Evolutionary conservation across 2,113 vertebrate genomes (phyloP).

Genomic region (Willisornis vidua): DNA sequence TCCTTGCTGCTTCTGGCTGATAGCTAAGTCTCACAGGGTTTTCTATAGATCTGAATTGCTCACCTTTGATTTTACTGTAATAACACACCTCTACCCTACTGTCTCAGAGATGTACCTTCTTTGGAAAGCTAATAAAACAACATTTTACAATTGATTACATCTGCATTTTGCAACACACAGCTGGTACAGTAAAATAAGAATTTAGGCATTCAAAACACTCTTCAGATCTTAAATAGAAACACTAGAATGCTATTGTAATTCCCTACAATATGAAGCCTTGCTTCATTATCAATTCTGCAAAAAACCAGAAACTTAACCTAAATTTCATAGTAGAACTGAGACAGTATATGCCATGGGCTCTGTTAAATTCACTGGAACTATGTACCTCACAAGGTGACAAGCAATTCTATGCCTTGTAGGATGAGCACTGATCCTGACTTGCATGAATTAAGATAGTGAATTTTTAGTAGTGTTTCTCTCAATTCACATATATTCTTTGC

Average conservation of each 20-base stretch:
- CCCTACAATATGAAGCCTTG: neutral
- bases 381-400: neutral
- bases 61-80: no score
- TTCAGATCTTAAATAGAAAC: neutral
- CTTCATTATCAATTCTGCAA: neutral
- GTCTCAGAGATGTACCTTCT: neutral
- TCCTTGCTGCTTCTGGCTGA: no score
- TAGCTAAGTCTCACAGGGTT: no score
- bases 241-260: neutral
- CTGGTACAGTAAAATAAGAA: no score
- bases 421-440: neutral
- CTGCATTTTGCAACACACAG: no score
- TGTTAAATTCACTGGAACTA: neutral
- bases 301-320: rapidly evolving
- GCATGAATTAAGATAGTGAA: neutral
- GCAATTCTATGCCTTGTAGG: neutral
- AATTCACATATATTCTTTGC: neutral
- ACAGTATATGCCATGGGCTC: neutral
- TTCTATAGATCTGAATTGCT: no score
- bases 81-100: neutral
- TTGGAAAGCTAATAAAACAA: no score
- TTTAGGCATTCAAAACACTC: neutral
- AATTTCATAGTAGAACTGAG: neutral
- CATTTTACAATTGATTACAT: no score
- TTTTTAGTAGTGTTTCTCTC: neutral